Evolutionary conservation across 2,797 vertebrate species (phyloP).

Genomic region (Melanogrammus aeglefinus): DNA sequence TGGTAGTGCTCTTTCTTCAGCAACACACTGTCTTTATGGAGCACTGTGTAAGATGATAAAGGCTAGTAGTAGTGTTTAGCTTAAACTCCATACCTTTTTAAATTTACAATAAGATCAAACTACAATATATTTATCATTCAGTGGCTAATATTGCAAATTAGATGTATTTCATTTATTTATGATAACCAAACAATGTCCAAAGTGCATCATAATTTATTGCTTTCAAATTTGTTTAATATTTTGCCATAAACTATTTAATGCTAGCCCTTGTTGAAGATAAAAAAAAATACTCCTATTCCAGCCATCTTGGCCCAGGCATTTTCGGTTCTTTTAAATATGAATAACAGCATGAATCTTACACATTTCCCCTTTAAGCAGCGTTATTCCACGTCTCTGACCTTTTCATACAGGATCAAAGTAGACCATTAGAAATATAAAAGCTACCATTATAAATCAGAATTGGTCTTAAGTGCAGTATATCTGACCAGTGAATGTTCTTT

Average conservation of each 20-base stretch:
- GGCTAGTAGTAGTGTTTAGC: neutral
- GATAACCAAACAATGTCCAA: neutral
- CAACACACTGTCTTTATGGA: neutral
- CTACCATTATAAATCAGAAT: slow-evolving; percentile 15
- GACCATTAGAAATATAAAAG: neutral
- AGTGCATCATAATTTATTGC: neutral
- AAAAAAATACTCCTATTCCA: too few relatives aligned
- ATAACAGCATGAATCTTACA: slow-evolving; percentile 1
- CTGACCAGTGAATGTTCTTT: slow-evolving; percentile 13
- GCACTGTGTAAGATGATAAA: neutral
- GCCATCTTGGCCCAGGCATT: neutral
- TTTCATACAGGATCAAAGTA: slow-evolving; percentile 1
- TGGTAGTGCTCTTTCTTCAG: neutral
- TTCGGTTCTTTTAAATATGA: neutral
- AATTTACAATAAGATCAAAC: neutral
- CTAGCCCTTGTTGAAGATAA: neutral
- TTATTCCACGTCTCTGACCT: neutral
- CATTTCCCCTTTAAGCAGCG: neutral
- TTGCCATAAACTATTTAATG: neutral
- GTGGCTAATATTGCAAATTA: neutral
- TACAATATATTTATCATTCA: neutral
- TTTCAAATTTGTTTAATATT: neutral
- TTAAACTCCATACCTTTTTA: neutral
- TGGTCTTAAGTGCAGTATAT: slow-evolving; percentile 12
- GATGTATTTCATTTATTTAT: neutral